Evolutionary conservation across 1,140 invertebrate genomes (phyloP).

Genomic region (Cherax destructor): DNA sequence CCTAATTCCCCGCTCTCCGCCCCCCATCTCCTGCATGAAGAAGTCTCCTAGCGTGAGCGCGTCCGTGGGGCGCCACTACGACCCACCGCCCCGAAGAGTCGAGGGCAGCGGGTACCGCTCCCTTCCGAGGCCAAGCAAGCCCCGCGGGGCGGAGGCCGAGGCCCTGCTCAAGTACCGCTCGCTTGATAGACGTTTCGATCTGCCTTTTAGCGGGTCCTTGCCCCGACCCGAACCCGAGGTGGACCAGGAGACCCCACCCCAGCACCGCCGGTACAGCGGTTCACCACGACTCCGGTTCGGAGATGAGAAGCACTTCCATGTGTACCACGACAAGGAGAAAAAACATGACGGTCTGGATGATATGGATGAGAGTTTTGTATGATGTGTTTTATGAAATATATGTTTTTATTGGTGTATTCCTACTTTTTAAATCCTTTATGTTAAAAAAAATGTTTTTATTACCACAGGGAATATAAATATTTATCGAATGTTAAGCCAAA

Average conservation of each 20-base stretch:
- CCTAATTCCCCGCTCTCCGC: slow-evolving; percentile 39
- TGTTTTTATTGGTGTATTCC: slow-evolving; percentile 69
- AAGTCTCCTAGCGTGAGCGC: slow-evolving; percentile 69
- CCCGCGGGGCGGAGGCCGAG: slow-evolving; percentile 54
- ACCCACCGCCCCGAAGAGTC: slow-evolving; percentile 36
- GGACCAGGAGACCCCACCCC: slow-evolving; percentile 23
- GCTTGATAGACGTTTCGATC: slow-evolving; percentile 68
- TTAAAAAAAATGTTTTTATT: neutral
- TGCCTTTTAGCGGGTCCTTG: slow-evolving; percentile 70
- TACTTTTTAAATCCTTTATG: neutral
- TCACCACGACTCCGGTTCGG: slow-evolving; percentile 61
- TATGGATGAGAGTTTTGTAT: slow-evolving; percentile 72
- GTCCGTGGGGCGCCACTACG: slow-evolving; percentile 55
- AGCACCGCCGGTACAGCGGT: slow-evolving; percentile 57
- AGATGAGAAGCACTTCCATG: slow-evolving; percentile 69
- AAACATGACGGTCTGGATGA: slow-evolving; percentile 63
- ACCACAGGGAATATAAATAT: neutral
- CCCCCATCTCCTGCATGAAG: slow-evolving; percentile 67
- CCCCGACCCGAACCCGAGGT: slow-evolving; percentile 50
- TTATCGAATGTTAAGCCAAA: neutral
- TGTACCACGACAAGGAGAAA: slow-evolving; percentile 71
- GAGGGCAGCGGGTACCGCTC: slow-evolving; percentile 55
- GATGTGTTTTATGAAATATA: slow-evolving; percentile 70
- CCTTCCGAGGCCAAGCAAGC: slow-evolving; percentile 57
- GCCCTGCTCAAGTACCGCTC: slow-evolving; percentile 67